Evolutionary conservation across 2,797 vertebrate genomes (phyloP), one percentile per base, ranked within the genome.

Genomic region (Mormyrops attenuatus): DNA sequence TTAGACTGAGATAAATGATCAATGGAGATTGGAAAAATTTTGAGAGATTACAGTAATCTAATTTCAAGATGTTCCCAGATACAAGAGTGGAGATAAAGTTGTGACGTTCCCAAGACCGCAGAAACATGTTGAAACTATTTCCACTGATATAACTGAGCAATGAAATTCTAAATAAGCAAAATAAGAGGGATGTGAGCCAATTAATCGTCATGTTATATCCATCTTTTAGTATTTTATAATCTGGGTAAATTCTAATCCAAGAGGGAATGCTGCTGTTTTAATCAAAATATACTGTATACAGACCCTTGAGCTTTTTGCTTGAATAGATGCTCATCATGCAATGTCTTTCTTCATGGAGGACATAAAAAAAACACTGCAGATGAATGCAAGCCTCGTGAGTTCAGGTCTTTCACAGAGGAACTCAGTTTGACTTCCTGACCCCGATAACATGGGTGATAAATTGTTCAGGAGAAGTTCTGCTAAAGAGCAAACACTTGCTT

Each of bases 391-490:
- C 82, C n/a, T 3, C 13, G 7, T 3, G 26, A 30, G 26, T 55
- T 30, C 22, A 34, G 38, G 55, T 63, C 38, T 44, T 30, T 8
- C 3, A 1, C 22, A 30, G 57, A 11, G 30, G 22, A 88, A 49
- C 55, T 11, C 55, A 22, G 53, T 66, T 66, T 63, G 30, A 34
- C 52, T 38, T 13, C 13, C 11, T n/a, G 8, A 26, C 26, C 52
- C 11, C 17, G 26, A 38, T 57, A 55, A 57, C 85, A 38, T 2
- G 86, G n/a, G 20, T 1, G 86, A 88, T 63, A 88, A 88, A 63
- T 7, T 44, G 86, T 38, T 60, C 86, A 88, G 57, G 55, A 44
- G 41, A 88, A 63, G 47, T 89, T 89, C 60, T 53, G 47, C 22
- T 30, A 44, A 20, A 87, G 15, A 49, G 60, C 34, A 66, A 73